Evolutionary conservation across 2,888 invertebrate species (phyloP).

Genomic region (Xanthorhoe spadicearia): DNA sequence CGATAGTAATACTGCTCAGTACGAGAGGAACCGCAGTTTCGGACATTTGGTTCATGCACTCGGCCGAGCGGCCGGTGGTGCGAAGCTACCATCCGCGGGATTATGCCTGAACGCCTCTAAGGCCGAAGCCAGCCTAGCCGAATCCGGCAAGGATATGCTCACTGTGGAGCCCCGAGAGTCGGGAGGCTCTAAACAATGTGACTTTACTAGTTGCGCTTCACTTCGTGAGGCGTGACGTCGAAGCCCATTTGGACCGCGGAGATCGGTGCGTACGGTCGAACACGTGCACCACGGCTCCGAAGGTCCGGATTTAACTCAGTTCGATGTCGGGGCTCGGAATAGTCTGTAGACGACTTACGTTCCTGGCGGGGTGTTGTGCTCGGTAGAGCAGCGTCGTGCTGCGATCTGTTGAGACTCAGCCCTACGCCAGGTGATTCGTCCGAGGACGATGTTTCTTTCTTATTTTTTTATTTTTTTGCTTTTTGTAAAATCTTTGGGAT

Average conservation of each 20-base stretch:
- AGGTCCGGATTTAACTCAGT: constrained; percentile 55
- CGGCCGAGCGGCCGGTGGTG: constrained; percentile 69
- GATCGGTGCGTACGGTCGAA: constrained; percentile 45
- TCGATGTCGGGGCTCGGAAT: constrained; percentile 84
- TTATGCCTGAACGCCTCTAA: constrained; percentile 86
- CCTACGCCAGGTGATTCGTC: constrained; percentile 38
- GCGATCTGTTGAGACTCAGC: constrained; percentile 87
- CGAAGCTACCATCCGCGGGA: constrained; percentile 80
- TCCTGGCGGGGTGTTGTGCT: constrained; percentile 79
- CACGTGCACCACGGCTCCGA: constrained; percentile 55
- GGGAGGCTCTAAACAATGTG: constrained; percentile 73
- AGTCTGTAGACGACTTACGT: constrained; percentile 86
- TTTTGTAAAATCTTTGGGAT: no score
- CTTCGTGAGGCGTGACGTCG: constrained; percentile 61
- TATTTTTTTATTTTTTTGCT: no score
- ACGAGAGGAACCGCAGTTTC: constrained; percentile 42
- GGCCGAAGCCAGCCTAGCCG: constrained; percentile 69
- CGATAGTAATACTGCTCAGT: constrained; percentile 84
- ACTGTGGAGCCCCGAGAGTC: constrained; percentile 68
- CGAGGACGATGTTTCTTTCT: not conserved
- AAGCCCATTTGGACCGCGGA: constrained; percentile 63
- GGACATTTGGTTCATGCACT: constrained; percentile 83
- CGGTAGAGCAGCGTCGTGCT: constrained; percentile 58
- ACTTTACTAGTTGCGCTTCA: constrained; percentile 50
- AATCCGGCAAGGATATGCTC: constrained; percentile 60